Evolutionary conservation across 2,888 invertebrate genomes (phyloP).

Genomic region (Meteorus cinctellus): DNA sequence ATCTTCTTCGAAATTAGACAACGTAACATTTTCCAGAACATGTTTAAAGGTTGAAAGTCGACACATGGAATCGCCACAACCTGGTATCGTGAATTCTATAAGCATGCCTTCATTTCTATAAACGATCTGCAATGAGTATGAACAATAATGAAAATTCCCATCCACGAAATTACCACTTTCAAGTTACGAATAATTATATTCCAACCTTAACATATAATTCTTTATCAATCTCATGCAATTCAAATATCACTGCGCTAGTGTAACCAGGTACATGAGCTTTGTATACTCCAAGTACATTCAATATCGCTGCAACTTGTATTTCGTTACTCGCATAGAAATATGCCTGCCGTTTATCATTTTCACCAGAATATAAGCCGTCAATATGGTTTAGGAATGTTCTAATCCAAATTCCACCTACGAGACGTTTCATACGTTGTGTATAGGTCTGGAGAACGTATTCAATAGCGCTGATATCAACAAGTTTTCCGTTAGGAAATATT

Average conservation of each 20-base stretch:
- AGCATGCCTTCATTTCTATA: conserved; percentile 42
- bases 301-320: conserved; percentile 74
- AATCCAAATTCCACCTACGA: conserved; percentile 35
- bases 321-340: conserved; percentile 32
- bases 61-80: conserved; percentile 42
- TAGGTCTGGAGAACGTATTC: conserved; percentile 34
- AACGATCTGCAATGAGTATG: conserved; percentile 37
- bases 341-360: conserved; percentile 74
- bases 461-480: conserved; percentile 26
- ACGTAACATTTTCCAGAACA: conserved; percentile 30
- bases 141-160: not conserved
- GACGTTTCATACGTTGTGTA: conserved; percentile 32
- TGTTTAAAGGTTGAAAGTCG: conserved; percentile 42
- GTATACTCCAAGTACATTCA: conserved; percentile 76
- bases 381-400: conserved; percentile 28
- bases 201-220: conserved; percentile 73
- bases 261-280: conserved; percentile 77
- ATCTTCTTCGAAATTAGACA: conserved; percentile 35
- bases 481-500: conserved; percentile 38
- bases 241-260: conserved; percentile 75
- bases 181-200: not conserved
- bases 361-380: not conserved
- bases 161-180: not conserved
- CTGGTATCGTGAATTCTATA: conserved; percentile 39
- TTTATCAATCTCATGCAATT: conserved; percentile 71